Evolutionary conservation across 2,797 vertebrate species (phyloP).

Genomic region (Gorsachius magnificus): DNA sequence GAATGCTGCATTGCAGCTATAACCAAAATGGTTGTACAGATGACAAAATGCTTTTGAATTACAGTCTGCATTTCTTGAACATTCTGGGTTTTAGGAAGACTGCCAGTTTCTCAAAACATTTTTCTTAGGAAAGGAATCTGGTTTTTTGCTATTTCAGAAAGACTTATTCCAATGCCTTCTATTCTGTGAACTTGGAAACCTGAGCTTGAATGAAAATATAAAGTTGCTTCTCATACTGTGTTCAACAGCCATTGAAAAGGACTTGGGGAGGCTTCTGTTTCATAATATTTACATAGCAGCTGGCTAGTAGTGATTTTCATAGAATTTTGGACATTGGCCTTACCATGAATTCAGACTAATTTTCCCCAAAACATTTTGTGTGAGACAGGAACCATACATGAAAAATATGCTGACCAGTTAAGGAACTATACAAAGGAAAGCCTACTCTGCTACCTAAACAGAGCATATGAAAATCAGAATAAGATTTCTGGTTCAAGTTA

Average conservation of each 20-base stretch:
- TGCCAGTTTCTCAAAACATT: not conserved
- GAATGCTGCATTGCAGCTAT: conserved; percentile 62
- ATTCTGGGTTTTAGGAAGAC: not conserved
- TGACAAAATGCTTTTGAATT: conserved; percentile 23
- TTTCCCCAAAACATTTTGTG: not conserved
- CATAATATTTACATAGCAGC: not conserved
- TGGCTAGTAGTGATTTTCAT: not conserved
- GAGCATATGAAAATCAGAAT: not conserved
- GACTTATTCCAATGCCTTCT: not conserved
- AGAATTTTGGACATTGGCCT: not conserved
- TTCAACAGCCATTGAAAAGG: not conserved
- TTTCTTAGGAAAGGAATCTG: not conserved
- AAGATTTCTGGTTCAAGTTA: not conserved
- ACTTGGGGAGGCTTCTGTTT: not conserved
- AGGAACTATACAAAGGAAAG: not conserved
- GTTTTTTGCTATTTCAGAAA: not conserved
- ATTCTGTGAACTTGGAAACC: not conserved
- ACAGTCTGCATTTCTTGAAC: not conserved
- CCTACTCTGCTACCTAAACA: not conserved
- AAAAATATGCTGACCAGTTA: not conserved
- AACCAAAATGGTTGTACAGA: not conserved
- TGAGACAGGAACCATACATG: not conserved
- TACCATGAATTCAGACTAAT: not conserved
- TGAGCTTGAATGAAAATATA: not conserved
- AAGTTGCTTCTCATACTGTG: not conserved